phyloP scores from a whole-genome alignment of 2,797 vertebrate genomes.

The Sebastiscus tertius region DNA sequence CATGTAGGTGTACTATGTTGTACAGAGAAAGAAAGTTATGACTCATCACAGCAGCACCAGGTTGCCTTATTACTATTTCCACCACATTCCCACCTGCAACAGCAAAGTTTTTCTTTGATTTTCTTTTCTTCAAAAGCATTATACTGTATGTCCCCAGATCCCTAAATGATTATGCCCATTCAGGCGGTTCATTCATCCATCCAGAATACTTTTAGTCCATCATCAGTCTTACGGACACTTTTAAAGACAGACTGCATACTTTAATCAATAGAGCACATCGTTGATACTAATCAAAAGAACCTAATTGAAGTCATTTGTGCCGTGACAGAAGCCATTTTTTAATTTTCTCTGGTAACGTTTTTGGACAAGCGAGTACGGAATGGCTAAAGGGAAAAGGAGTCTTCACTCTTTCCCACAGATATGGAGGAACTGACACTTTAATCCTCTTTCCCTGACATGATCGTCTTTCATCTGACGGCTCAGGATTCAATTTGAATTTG shows the following conservation, averaged over 20 bases:
- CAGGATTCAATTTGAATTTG: conserved; percentile 44
- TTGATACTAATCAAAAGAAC: background rate
- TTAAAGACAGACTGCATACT: background rate
- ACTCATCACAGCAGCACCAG: conserved; percentile 45
- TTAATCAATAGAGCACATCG: background rate
- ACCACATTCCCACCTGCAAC: conserved; percentile 1
- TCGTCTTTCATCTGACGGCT: conserved; percentile 41
- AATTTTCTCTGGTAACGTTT: background rate
- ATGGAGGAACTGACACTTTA: conserved; percentile 26
- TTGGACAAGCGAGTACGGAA: background rate
- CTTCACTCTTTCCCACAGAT: conserved; percentile 8
- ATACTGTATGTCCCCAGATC: background rate
- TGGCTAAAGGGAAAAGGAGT: background rate
- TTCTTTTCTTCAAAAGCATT: background rate
- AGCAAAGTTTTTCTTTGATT: background rate
- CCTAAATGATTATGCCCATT: background rate
- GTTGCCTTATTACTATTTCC: conserved; percentile 19
- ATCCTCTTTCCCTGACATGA: conserved; percentile 40
- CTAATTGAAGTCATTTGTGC: background rate
- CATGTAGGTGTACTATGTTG: conserved; percentile 51
- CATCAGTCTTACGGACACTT: background rate
- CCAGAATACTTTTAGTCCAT: background rate
- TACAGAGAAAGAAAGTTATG: conserved; percentile 37
- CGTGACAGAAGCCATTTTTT: background rate
- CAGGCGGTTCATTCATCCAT: background rate